Evolutionary conservation across 2,888 invertebrate species (phyloP), one percentile per base, ranked within the genome.

Genomic region (Drepana falcataria): DNA sequence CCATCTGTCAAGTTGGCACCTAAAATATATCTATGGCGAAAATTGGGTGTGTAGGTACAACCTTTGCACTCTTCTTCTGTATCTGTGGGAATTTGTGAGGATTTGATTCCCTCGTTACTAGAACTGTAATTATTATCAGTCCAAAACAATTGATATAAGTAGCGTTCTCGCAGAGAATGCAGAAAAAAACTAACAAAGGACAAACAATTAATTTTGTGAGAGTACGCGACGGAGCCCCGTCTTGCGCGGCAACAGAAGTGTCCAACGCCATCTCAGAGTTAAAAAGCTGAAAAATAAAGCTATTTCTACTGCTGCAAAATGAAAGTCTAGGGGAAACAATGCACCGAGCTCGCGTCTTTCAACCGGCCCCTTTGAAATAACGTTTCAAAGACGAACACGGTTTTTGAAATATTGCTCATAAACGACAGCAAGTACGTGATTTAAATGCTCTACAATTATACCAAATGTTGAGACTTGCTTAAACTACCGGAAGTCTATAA

Each of bases 291-390:
- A 76, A 76, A 68, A 68, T 75, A 66, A 73, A 68, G 65, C 68
- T 67, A 69, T 71, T 72, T 70, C 64, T 61, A 71, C 71, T 67
- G 68, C 71, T 68, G 70, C 64, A 65, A 74, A 76, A 77, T 73
- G 74, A 66, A 69, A 72, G 70, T 70, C 78, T 79, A 68, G 64
- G 55, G 68, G 64, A 77, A 79, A 79, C 80, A 78, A 76, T 77
- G 69, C 68, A 55, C 66, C 57, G 64, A 65, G 59, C 64, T 66
- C 63, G 63, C 69, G 66, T 68, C 77, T 72, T 76, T 75, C 77
- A 75, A 75, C 69, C 68, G 70, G 65, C 68, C 65, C 63, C 69
- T 79, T 79, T 78, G 74, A 75, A 75, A 66, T 73, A 64, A 58
- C 58, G 65, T 73, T 64, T 75, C 71, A 79, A 79, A 78, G 79